Evolutionary conservation across 23 tunicate genomes (phyloP).

Genomic region (Diplosoma virens): DNA sequence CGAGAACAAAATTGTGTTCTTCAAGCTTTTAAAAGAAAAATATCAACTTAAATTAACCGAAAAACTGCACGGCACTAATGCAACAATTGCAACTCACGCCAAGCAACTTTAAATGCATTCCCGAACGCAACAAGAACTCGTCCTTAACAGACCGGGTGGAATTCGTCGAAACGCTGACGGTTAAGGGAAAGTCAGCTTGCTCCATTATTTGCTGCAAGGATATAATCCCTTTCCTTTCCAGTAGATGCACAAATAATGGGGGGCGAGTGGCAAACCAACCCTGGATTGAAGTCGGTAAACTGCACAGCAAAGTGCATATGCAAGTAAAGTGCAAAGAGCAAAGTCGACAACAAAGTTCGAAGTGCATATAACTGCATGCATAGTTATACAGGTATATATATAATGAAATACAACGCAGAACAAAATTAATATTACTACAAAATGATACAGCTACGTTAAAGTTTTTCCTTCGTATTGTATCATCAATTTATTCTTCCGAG

Average conservation of each 20-base stretch:
- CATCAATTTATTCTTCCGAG: too few relatives aligned
- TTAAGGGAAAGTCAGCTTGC: slow-evolving; percentile 49
- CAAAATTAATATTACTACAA: too few relatives aligned
- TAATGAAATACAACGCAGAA: too few relatives aligned
- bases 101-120: slow-evolving; percentile 56
- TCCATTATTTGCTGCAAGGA: slow-evolving; percentile 36
- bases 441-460: too few relatives aligned
- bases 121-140: slow-evolving; percentile 46
- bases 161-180: slow-evolving; percentile 38
- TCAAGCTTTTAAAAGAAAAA: slow-evolving; percentile 28
- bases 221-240: slow-evolving; percentile 25
- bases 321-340: neutral
- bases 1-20: slow-evolving; percentile 43
- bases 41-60: neutral
- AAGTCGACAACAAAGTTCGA: too few relatives aligned
- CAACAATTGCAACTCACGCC: slow-evolving; percentile 21
- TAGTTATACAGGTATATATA: too few relatives aligned
- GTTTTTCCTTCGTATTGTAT: too few relatives aligned
- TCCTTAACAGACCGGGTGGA: slow-evolving; percentile 51
- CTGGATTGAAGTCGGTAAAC: slow-evolving; percentile 34
- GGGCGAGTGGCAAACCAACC: slow-evolving; percentile 55
- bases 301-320: too few relatives aligned
- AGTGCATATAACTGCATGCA: too few relatives aligned
- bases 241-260: slow-evolving; percentile 22
- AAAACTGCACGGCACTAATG: neutral